These are phyloP conservation scores for Lanistes nyassanus DNA, from an alignment of 1,140 invertebrate species.

Conservation along the genomic window DNA sequence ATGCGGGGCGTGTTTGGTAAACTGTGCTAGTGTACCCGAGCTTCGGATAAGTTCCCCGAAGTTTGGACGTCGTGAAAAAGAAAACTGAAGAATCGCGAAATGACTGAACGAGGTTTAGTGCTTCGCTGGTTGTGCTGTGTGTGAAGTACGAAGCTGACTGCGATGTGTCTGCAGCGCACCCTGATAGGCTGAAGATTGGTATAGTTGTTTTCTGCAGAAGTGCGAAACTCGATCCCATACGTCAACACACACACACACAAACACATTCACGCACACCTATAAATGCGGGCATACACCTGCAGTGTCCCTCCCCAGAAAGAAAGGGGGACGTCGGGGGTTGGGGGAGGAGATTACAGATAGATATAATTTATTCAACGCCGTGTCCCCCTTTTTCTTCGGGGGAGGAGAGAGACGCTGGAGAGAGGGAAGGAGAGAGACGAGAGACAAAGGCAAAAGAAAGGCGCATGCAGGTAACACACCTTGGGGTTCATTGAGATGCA, in stretches of 20 bases:
- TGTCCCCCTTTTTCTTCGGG: not conserved
- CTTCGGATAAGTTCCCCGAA: too few relatives aligned
- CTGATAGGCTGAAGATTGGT: not conserved
- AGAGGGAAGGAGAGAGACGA: slow-evolving; percentile 1
- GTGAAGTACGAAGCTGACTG: too few relatives aligned
- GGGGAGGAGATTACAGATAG: not conserved
- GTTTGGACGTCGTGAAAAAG: too few relatives aligned
- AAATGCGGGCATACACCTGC: not conserved
- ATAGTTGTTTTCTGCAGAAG: not conserved
- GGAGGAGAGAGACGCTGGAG: slow-evolving; percentile 2
- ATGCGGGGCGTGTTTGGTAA: too few relatives aligned
- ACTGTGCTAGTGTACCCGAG: too few relatives aligned
- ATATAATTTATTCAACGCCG: not conserved
- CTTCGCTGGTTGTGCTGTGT: too few relatives aligned
- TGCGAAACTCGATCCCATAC: not conserved
- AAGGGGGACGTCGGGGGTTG: not conserved
- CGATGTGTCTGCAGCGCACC: too few relatives aligned
- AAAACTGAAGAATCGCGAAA: too few relatives aligned
- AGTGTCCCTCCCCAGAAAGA: not conserved
- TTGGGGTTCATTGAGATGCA: not conserved
- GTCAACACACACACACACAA: not conserved
- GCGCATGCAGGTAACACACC: not conserved
- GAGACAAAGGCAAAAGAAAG: not conserved
- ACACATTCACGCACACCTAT: not conserved
- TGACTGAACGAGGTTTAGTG: too few relatives aligned